Percentiles rank a stretch among this genome's conserved stretches.
phyloP scores from a whole-genome alignment of 2,797 vertebrate genomes.

The Peromyscus aztecus region DNA sequence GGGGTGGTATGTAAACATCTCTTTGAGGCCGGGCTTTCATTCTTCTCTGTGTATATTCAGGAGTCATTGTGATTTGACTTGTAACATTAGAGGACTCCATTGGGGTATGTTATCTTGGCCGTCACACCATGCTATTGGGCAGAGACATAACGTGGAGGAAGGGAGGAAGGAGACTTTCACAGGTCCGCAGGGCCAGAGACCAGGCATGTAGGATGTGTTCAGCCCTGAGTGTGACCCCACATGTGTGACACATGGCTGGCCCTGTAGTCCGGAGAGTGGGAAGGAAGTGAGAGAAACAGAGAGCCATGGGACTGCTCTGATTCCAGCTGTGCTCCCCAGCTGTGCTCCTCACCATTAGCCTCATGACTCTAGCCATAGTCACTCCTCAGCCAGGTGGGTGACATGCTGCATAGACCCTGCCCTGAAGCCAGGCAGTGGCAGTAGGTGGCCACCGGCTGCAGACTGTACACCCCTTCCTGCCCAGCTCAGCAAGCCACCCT shows the following conservation, averaged over 20 bases:
- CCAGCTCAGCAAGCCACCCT: background rate
- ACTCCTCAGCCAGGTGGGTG: background rate
- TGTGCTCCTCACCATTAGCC: background rate
- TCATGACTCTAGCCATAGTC: rapidly evolving
- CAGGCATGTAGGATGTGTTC: background rate
- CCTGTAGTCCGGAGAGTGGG: background rate
- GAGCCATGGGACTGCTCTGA: background rate
- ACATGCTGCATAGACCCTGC: rapidly evolving
- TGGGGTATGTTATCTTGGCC: background rate
- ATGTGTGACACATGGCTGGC: background rate
- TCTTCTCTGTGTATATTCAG: background rate
- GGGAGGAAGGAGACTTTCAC: background rate
- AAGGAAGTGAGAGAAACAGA: background rate
- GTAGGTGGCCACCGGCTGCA: no score
- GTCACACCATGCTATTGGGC: background rate
- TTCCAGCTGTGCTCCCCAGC: background rate
- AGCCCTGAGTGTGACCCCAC: background rate
- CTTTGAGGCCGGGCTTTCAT: background rate
- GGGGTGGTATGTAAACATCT: rapidly evolving
- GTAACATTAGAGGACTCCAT: background rate
- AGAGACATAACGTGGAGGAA: background rate
- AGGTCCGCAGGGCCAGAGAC: background rate
- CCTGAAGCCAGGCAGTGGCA: background rate
- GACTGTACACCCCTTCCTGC: background rate
- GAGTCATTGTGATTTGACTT: background rate